phyloP scores from a whole-genome alignment of 2,797 vertebrate species.

The Lithobates pipiens region DNA sequence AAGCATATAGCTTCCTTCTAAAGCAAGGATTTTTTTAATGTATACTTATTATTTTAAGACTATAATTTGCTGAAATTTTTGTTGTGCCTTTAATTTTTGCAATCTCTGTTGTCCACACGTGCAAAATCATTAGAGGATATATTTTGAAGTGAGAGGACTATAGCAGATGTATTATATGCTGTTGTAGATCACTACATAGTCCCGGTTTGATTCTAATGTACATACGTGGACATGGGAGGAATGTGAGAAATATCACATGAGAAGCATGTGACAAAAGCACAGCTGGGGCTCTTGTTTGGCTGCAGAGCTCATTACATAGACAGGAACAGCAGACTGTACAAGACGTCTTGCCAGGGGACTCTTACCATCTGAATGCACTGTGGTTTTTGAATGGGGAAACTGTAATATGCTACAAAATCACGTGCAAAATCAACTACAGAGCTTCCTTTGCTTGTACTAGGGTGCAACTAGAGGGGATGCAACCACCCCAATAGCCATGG shows the following conservation, averaged over 20 bases:
- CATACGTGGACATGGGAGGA: background rate
- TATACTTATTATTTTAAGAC: no score
- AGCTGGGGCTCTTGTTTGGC: constrained; percentile 56
- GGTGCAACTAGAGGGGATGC: background rate
- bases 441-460: background rate
- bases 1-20: no score
- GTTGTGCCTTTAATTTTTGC: no score
- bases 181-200: background rate
- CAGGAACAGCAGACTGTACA: constrained; percentile 27
- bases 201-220: background rate
- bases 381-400: background rate
- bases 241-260: constrained; percentile 50
- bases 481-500: no score
- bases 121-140: no score
- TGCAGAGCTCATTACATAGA: constrained; percentile 36
- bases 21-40: no score
- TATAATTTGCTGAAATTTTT: no score
- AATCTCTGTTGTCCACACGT: no score
- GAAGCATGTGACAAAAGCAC: constrained; percentile 54
- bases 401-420: background rate
- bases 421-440: background rate
- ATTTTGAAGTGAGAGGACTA: no score
- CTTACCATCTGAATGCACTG: background rate
- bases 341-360: background rate
- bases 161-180: background rate